Percentiles rank a stretch among this genome's conserved stretches.
These are phyloP conservation scores for Zapus hudsonius DNA, from an alignment of 2,113 vertebrate species.

Conservation along the genomic window DNA sequence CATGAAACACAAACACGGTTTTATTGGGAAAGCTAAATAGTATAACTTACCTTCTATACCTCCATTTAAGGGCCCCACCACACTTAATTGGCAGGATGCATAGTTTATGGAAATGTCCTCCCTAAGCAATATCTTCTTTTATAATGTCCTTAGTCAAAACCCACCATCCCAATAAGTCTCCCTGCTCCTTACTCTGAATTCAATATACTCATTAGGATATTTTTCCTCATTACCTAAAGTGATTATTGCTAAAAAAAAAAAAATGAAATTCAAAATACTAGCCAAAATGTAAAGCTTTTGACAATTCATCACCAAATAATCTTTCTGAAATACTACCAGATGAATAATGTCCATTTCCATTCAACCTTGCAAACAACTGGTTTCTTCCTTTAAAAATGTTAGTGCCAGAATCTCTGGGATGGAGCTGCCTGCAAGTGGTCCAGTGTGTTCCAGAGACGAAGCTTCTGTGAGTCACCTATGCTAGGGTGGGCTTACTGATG, in stretches of 20 bases:
- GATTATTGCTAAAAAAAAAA: not conserved
- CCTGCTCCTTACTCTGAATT: not conserved
- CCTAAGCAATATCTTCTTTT: not conserved
- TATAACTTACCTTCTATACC: not conserved
- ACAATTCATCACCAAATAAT: conserved; percentile 5
- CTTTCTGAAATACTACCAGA: not conserved
- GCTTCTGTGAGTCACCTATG: too few species aligned
- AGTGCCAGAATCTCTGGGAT: too few species aligned
- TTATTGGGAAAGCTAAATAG: not conserved
- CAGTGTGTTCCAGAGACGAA: too few species aligned
- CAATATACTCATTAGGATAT: not conserved
- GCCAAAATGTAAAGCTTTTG: not conserved
- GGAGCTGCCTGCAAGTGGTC: too few species aligned
- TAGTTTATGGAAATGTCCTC: not conserved
- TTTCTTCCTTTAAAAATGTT: not conserved
- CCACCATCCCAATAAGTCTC: not conserved
- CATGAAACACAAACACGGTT: not conserved
- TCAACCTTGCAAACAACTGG: not conserved
- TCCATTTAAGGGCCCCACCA: not conserved
- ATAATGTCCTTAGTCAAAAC: not conserved
- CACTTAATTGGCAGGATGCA: not conserved
- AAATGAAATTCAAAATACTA: not conserved
- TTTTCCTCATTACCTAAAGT: conserved; percentile 10
- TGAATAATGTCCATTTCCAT: not conserved
- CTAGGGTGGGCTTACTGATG: too few species aligned